Evolutionary conservation across 2,888 invertebrate species (phyloP), one percentile per base, ranked within the genome.

Genomic region (Caenorhabditis sinica): DNA sequence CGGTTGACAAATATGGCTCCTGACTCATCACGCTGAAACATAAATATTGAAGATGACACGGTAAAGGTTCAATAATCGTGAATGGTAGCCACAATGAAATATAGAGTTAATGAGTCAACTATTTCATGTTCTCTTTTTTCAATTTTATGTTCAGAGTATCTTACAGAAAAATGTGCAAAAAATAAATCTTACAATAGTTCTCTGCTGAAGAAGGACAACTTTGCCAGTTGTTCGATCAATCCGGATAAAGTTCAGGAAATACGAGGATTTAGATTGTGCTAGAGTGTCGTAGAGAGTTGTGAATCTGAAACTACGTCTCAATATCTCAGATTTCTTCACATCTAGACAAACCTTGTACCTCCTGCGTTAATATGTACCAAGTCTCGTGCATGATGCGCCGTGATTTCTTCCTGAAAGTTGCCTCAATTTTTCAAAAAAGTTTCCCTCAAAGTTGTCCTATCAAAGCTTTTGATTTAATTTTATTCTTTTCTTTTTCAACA

Each of bases 1-100:
- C 88, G 83, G 71, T 88, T 87, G 33, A 88, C 74, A 58, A 88
- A 88, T 49, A 88, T 87, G 33, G 88, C 86, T 53, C 85, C 86
- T 53, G 72, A 69, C 53, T 83, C 86, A 77, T 88, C 88, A 30
- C 79, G 82, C 88, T 88, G 79, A 66, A 86, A 84, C n/a, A 49
- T 40, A 6, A 40, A 13, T 53, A 36, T 40, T 28, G 0, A 1
- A 25, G 43, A 66, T n/a, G n/a, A n/a, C n/a, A n/a, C n/a, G n/a
- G n/a, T n/a, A n/a, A n/a, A 58, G 33, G 58, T 76, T 76, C 49
- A 49, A 23, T 25, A 25, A 11, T n/a, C 4, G 8, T 49, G 15
- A 40, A 40, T 40, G 9, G 1, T 2, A 40, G 15, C 40, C 40
- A 40, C 40, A 40, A 40, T n/a, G 15, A 40, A 40, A 40, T 40